Base-by-base conservation (phyloP, 2,113 vertebrate genomes). In the Procavia capensis region DNA sequence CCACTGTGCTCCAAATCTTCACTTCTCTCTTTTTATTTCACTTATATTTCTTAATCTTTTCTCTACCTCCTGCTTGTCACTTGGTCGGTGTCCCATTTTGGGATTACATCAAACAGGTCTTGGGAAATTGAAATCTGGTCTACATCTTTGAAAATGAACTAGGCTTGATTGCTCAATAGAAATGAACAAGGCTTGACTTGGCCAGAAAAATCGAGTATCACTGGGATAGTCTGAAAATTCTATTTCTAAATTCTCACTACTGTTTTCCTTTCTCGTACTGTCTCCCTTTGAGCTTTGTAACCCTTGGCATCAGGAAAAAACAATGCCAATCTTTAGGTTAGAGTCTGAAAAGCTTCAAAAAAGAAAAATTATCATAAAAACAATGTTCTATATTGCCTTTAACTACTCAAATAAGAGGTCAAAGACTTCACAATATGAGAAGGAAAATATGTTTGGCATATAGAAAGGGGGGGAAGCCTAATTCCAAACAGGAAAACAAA, bases 391-490 rank as follows among this genome's bases (percentile, higher is more conserved):
- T 43, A 20, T 39, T 82, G 70, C 6, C 86, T 93, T 94, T 85
- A 85, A 89, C 70, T 94, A 86, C 11, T 24, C 76, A 63, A 86
- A 94, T 81, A 92, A 90, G 66, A 70, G 31, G 54, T 43, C 82
- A 72, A 61, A 95, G 79, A 90, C 2, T 54, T 43, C 57, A 87
- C 45, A 91, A 74, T 29, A 45, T 47, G 22, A 84, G 20, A 68
- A 27, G 80, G 19, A 54, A 75, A 80, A 31, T 81, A 63, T 36
- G 43, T 79, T 93, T 92, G 85, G 25, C 45, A 16, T 16, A 4
- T 74, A 59, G 45, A 6, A 0, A 0, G 29, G 4, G 5, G 13
- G 9, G 9, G 20, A 29, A 72, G 27, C 43, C 9, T 88, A 91
- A 90, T 1, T 95, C 6, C 11, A 43, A 27, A 81, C 6, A 72